phyloP scores from a whole-genome alignment of 2,888 invertebrate species.

The Strigamia transsilvanica region DNA sequence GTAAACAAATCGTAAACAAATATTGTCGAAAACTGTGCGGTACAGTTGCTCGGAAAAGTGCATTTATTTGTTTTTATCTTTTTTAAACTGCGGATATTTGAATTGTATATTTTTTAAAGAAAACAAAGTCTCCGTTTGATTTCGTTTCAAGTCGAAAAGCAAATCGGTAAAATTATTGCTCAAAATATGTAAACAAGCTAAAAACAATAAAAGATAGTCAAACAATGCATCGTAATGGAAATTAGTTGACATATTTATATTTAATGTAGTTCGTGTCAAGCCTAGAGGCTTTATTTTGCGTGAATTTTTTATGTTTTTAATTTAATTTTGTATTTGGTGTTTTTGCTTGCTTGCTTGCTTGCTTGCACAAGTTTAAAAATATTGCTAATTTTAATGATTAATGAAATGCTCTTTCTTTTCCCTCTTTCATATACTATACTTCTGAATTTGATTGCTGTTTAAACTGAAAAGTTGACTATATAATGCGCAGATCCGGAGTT shows the following conservation, averaged over 20 bases:
- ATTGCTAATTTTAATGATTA: constrained; percentile 23
- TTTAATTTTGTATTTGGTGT: constrained; percentile 42
- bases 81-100: not conserved
- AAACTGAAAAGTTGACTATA: not conserved
- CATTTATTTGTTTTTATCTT: not conserved
- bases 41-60: not conserved
- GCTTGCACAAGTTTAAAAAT: constrained; percentile 35
- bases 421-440: not conserved
- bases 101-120: not conserved
- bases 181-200: constrained; percentile 18
- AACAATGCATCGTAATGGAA: constrained; percentile 33
- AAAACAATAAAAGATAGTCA: constrained; percentile 33
- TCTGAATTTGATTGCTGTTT: not conserved
- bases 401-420: constrained; percentile 15
- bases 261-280: constrained; percentile 36
- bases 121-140: not conserved
- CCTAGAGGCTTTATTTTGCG: constrained; percentile 13
- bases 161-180: constrained; percentile 6
- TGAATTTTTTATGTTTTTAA: constrained; percentile 46
- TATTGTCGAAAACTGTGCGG: too few relatives aligned
- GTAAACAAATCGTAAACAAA: too few relatives aligned
- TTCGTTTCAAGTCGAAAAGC: not conserved
- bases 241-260: constrained; percentile 38
- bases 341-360: constrained; percentile 13
- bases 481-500: too few relatives aligned